Evolutionary conservation across 1,140 invertebrate species (phyloP), one percentile per base, ranked within the genome.

Genomic region (Meteorus sp.): DNA sequence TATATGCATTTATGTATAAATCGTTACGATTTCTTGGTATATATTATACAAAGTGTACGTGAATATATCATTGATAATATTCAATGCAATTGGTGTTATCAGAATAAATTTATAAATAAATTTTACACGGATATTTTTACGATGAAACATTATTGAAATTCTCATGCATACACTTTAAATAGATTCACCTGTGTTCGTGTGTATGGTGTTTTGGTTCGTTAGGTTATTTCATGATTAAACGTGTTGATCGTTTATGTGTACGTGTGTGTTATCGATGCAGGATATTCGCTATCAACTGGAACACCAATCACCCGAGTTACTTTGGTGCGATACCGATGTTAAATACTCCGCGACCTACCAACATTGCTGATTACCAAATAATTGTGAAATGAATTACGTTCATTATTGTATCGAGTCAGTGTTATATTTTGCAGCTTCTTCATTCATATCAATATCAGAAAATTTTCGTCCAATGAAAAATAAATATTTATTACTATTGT

Each of bases 1-100:
- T n/a, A n/a, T n/a, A n/a, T n/a, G n/a, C n/a, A n/a, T 63, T 58
- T 64, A 67, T 63, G 63, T 67, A 59, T 62, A 9, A 29, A 9
- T 29, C 27, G 4, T 9, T 29, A 4, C 9, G 4, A 4, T 3
- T 13, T 15, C 35, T 39, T 39, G 8, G 8, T n/a, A 39, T 39
- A 4, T 13, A 39, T 3, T 39, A 13, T 29, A 29, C 9, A 29
- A 29, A 29, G 4, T 4, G 4, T 29, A 9, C 9, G 9, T 5
- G 4, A 9, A 29, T 4, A 29, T 29, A 4, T 29, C 9, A 9
- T 29, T 5, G 9, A 29, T n/a, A n/a, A n/a, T n/a, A n/a, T n/a
- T n/a, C n/a, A n/a, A n/a, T n/a, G n/a, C n/a, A n/a, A n/a, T n/a
- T n/a, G n/a, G n/a, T n/a, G n/a, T n/a, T n/a, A n/a, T n/a, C n/a